Conservation (phyloP, 1,140 invertebrate genomes). For the Agrypnia vestita region DNA sequence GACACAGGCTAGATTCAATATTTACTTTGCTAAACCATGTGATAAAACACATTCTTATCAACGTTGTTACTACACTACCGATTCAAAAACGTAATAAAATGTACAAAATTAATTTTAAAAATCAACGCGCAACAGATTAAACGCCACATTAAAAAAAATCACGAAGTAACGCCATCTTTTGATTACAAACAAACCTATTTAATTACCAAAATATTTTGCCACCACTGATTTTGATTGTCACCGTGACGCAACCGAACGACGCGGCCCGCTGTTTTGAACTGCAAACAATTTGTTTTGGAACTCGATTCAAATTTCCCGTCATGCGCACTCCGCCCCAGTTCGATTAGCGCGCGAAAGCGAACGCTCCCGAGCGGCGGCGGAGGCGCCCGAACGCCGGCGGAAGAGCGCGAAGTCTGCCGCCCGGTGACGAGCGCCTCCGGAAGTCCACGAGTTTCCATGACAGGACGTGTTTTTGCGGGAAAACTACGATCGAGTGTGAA, state of each 20-base stretch:
- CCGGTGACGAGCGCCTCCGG: background rate
- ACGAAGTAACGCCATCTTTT: background rate
- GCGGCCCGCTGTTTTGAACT: constrained; percentile 46
- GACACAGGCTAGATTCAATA: background rate
- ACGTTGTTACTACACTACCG: background rate
- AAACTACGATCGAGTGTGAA: background rate
- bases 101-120: background rate
- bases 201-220: background rate
- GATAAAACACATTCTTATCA: background rate
- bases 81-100: background rate
- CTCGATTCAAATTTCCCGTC: constrained; percentile 44
- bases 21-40: background rate
- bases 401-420: background rate
- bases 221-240: background rate
- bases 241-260: constrained; percentile 14
- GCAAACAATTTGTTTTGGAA: constrained; percentile 43
- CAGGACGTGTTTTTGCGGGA: background rate
- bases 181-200: background rate
- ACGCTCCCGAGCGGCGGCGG: constrained; percentile 10
- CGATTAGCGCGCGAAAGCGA: constrained; percentile 31
- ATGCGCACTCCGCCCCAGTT: constrained; percentile 38
- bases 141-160: background rate
- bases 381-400: constrained; percentile 11
- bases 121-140: background rate
- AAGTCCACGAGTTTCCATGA: background rate